Evolutionary conservation across 1,140 invertebrate species (phyloP).

Genomic region (Pteromalus puparum): DNA sequence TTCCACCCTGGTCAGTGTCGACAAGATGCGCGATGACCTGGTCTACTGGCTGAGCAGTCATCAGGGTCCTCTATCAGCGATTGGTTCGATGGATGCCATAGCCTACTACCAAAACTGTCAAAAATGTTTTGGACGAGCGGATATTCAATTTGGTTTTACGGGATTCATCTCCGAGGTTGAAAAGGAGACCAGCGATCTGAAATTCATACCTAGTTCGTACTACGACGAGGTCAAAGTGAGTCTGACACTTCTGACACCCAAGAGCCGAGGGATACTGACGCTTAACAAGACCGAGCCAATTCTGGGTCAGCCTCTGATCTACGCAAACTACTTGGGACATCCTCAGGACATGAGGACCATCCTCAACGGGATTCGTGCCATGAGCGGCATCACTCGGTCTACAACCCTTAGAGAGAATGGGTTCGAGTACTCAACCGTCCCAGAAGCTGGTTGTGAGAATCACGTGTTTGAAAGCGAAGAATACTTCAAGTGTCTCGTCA

Average conservation of each 20-base stretch:
- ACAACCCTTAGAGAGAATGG: slow-evolving; percentile 77
- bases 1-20: not conserved
- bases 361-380: slow-evolving; percentile 77
- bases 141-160: not conserved
- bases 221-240: slow-evolving; percentile 56
- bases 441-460: slow-evolving; percentile 80
- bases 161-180: not conserved
- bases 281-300: slow-evolving; percentile 82
- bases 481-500: not conserved
- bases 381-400: slow-evolving; percentile 77
- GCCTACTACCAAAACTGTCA: not conserved
- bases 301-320: slow-evolving; percentile 82
- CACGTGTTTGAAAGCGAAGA: not conserved
- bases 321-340: slow-evolving; percentile 85
- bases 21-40: not conserved
- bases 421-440: slow-evolving; percentile 78
- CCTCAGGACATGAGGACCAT: slow-evolving; percentile 77
- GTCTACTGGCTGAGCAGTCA: not conserved
- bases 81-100: not conserved
- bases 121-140: not conserved
- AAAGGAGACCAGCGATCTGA: not conserved
- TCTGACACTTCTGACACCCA: slow-evolving; percentile 82
- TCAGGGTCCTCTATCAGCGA: not conserved
- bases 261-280: slow-evolving; percentile 83
- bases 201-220: slow-evolving; percentile 1